Evolutionary conservation across 2,888 invertebrate genomes (phyloP).

Genomic region (Iselma pallidipennis): DNA sequence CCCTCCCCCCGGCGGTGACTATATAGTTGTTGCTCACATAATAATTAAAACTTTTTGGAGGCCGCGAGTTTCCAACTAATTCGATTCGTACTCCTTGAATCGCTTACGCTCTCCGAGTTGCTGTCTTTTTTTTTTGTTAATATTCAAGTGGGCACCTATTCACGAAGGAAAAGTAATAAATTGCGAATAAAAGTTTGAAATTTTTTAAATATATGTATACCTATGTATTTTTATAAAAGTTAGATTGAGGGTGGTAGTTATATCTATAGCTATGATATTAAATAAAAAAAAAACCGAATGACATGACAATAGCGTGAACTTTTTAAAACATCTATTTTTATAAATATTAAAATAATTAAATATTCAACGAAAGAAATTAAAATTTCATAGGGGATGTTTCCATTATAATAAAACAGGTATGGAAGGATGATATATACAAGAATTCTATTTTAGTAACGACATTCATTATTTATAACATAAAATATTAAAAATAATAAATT

Average conservation of each 20-base stretch:
- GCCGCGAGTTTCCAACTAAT: not conserved
- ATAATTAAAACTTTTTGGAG: conserved; percentile 7
- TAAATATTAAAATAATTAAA: conserved; percentile 57
- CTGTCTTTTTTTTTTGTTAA: conserved; percentile 7
- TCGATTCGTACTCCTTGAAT: conserved; percentile 6
- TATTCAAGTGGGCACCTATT: not conserved
- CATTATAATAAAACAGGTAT: conserved; percentile 41
- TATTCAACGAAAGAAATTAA: conserved; percentile 50
- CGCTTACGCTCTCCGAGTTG: not conserved
- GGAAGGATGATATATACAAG: conserved; percentile 31
- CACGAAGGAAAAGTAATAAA: conserved; percentile 33
- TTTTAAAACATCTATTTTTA: conserved; percentile 48
- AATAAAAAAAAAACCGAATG: no score
- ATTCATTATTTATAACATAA: no score
- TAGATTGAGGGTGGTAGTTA: conserved; percentile 17
- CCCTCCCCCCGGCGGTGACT: no score
- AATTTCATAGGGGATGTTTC: conserved; percentile 48
- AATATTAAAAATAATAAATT: no score
- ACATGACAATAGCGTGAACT: conserved; percentile 18
- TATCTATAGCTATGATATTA: no score
- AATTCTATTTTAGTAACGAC: not conserved
- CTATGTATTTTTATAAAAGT: conserved; percentile 34
- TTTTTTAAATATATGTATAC: conserved; percentile 33
- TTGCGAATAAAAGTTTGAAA: conserved; percentile 39
- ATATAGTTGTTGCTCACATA: not conserved